Evolutionary conservation across 2,797 vertebrate genomes (phyloP).

Genomic region (Distichodus sexfasciatus): DNA sequence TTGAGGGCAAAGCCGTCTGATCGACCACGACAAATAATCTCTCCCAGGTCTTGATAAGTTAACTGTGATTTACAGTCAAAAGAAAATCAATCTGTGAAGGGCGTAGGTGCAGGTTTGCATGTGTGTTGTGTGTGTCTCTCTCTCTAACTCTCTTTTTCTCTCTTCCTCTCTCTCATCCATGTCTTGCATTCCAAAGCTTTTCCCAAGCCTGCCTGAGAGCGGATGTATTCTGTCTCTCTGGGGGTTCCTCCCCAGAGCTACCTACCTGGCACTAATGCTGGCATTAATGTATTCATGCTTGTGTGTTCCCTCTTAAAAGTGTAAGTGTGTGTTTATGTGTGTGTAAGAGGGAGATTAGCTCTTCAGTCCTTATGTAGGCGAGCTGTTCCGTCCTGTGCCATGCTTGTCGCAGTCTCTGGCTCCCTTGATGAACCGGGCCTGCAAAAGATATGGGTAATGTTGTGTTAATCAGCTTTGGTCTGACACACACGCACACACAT

Average conservation of each 20-base stretch:
- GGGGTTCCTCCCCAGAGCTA: slow-evolving; percentile 34
- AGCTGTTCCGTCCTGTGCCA: slow-evolving; percentile 36
- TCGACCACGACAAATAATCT: slow-evolving; percentile 28
- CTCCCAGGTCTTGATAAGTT: slow-evolving; percentile 19
- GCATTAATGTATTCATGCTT: slow-evolving; percentile 40
- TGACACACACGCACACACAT: slow-evolving; percentile 62
- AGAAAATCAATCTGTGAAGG: background rate
- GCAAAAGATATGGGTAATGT: slow-evolving; percentile 61
- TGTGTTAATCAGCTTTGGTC: slow-evolving; percentile 69
- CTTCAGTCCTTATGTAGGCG: slow-evolving; percentile 5
- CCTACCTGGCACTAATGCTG: slow-evolving; percentile 44
- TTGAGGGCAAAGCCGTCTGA: slow-evolving; percentile 55
- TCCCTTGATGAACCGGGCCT: slow-evolving; percentile 42
- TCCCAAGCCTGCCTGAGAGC: slow-evolving; percentile 19
- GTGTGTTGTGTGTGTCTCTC: background rate
- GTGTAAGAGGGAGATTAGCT: slow-evolving; percentile 35
- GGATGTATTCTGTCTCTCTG: slow-evolving; percentile 22
- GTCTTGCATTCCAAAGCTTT: slow-evolving; percentile 26
- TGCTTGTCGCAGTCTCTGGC: slow-evolving; percentile 26
- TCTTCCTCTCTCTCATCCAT: background rate
- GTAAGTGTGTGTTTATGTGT: slow-evolving; percentile 27
- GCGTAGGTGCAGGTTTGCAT: background rate
- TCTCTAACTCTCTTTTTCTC: background rate
- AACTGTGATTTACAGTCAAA: slow-evolving; percentile 25
- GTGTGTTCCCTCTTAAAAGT: slow-evolving; percentile 23